These are phyloP conservation scores for Sesamia inferens DNA, from an alignment of 2,888 invertebrate species.

Conservation along the genomic window DNA sequence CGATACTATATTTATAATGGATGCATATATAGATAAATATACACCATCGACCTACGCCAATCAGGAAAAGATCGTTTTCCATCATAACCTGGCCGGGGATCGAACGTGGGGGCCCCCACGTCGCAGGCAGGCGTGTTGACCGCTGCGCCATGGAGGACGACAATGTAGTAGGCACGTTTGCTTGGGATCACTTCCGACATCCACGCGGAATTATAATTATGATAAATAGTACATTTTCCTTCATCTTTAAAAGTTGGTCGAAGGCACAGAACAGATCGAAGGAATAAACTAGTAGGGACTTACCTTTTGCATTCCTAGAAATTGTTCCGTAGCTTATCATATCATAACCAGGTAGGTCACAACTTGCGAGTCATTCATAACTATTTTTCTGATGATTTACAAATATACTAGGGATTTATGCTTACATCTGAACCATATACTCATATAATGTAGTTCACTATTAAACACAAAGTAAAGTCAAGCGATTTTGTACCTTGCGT, in stretches of 20 bases:
- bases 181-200: background rate
- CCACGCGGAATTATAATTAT: background rate
- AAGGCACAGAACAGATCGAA: too few relatives aligned
- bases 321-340: background rate
- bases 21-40: too few relatives aligned
- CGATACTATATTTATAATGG: too few relatives aligned
- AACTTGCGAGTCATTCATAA: background rate
- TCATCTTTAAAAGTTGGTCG: background rate
- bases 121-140: too few relatives aligned
- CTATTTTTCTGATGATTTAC: background rate
- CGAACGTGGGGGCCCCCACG: too few relatives aligned
- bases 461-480: background rate
- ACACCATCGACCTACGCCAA: too few relatives aligned
- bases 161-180: too few relatives aligned
- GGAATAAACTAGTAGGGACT: background rate
- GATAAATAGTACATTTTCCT: background rate
- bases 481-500: background rate
- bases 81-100: too few relatives aligned
- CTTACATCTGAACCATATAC: background rate
- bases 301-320: slow-evolving; percentile 2
- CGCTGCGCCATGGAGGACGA: too few relatives aligned
- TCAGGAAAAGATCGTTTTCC: too few relatives aligned
- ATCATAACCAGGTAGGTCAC: background rate
- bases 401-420: background rate
- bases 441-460: background rate